Percentiles rank a stretch among this genome's conserved stretches.
Conservation (phyloP, 1,140 invertebrate genomes). For the Wasmannia auropunctata region DNA sequence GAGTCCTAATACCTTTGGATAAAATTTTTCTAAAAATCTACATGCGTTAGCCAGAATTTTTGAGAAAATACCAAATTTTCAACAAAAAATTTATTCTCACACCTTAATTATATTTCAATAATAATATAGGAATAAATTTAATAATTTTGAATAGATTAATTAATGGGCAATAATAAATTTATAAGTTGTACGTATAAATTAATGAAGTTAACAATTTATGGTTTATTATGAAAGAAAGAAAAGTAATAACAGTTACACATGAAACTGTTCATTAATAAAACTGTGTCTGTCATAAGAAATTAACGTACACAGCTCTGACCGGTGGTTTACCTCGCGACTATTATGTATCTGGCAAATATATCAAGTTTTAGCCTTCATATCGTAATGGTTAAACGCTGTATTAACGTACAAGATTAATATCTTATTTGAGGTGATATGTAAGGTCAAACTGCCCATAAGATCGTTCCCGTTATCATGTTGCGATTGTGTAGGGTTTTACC, state of each 20-base stretch:
- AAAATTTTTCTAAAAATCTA: neutral
- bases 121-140: conserved; percentile 2
- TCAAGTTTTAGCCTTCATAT: neutral
- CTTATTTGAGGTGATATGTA: neutral
- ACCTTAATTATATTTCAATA: neutral
- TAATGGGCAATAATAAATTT: neutral
- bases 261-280: neutral
- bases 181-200: neutral
- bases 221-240: neutral
- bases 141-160: neutral
- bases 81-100: neutral
- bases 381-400: conserved; percentile 34
- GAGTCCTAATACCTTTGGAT: neutral
- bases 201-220: neutral
- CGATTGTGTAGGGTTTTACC: neutral
- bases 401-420: conserved; percentile 45
- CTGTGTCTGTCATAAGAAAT: neutral
- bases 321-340: conserved; percentile 14
- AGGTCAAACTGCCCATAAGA: neutral
- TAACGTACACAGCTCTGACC: neutral
- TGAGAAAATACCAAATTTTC: neutral
- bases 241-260: neutral
- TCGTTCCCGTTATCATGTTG: conserved; percentile 29
- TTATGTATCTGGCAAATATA: neutral
- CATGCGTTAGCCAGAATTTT: neutral